Base-by-base conservation (phyloP, 2,797 vertebrate species). In the Triplophysa bombifrons region DNA sequence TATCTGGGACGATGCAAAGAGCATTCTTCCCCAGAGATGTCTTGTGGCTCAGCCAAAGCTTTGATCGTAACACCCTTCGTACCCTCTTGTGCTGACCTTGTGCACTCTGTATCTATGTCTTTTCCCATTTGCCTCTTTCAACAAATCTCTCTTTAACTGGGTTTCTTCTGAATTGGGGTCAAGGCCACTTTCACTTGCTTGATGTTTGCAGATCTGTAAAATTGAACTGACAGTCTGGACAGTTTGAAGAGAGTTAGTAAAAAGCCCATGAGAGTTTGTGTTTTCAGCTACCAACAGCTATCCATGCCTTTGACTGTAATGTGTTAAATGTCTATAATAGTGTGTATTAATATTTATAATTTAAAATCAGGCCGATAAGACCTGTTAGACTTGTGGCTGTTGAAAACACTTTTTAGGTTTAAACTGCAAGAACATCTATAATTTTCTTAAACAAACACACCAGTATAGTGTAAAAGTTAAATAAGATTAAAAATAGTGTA, bases 131-230 rank as follows among this genome's bases (percentile, higher is more conserved):
- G 53, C 12, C 3, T 17, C 27, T 56, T 68, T 76, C 3, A 69
- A 66, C 25, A 50, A 5, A 27, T 60, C 46, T 44, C 58, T 64
- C 20, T 41, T 73, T 69, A 65, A 41, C 63, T 41, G 10, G 71
- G 44, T 53, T 78, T 73, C 17, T 19, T 22, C 81, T 78, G 75
- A 27, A 78, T 68, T 74, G 64, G 10, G n/a, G 63, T 74, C 70
- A 74, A 73, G 19, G 30, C 44, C 12, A 2, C 30, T 61, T 50
- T 82, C 44, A 73, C 69, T 48, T 72, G 56, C n/a, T 51, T 72
- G 46, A 58, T 30, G 68, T 67, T 77, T 55, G 74, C 19, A 50
- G 22, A 12, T n/a, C 17, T 66, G 55, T 68, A 58, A 69, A 77
- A 69, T 74, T 51, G 63, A 68, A 77, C 63, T 5, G 58, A 30